A percentile compares a stretch with the other conserved stretches of the same genome.
Conservation (phyloP, 1,140 invertebrate species). For the Camponotus floridanus region DNA sequence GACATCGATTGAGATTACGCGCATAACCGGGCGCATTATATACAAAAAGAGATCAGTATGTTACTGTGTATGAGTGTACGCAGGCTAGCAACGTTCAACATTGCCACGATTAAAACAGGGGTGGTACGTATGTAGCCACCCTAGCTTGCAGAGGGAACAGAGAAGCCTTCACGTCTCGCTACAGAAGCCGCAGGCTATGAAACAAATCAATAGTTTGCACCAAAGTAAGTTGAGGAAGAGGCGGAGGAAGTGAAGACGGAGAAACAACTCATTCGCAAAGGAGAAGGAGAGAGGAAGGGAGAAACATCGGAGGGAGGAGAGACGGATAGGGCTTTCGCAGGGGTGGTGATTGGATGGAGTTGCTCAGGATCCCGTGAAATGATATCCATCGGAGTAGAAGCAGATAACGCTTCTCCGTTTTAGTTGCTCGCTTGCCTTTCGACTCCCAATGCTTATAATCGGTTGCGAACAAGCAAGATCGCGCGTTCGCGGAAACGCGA, state of each 20-base stretch:
- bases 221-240: slow-evolving; percentile 71
- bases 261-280: slow-evolving; percentile 5
- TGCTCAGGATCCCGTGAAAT: slow-evolving; percentile 77
- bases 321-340: slow-evolving; percentile 66
- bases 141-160: slow-evolving; percentile 61
- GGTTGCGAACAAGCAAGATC: slow-evolving; percentile 40
- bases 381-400: slow-evolving; percentile 79
- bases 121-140: slow-evolving; percentile 64
- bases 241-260: slow-evolving; percentile 27
- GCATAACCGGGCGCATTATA: slow-evolving; percentile 35
- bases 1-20: slow-evolving; percentile 51
- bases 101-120: slow-evolving; percentile 70
- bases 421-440: slow-evolving; percentile 71
- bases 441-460: slow-evolving; percentile 72
- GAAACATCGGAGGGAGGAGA: background rate
- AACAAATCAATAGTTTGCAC: slow-evolving; percentile 81
- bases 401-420: slow-evolving; percentile 75
- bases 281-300: slow-evolving; percentile 4
- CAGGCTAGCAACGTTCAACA: slow-evolving; percentile 57
- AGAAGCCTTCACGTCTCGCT: slow-evolving; percentile 80
- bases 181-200: slow-evolving; percentile 72
- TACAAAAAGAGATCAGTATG: slow-evolving; percentile 24
- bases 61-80: slow-evolving; percentile 26
- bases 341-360: slow-evolving; percentile 76
- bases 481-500: slow-evolving; percentile 32